Evolutionary conservation across 2,797 vertebrate species (phyloP).

Genomic region (Momotus momota): DNA sequence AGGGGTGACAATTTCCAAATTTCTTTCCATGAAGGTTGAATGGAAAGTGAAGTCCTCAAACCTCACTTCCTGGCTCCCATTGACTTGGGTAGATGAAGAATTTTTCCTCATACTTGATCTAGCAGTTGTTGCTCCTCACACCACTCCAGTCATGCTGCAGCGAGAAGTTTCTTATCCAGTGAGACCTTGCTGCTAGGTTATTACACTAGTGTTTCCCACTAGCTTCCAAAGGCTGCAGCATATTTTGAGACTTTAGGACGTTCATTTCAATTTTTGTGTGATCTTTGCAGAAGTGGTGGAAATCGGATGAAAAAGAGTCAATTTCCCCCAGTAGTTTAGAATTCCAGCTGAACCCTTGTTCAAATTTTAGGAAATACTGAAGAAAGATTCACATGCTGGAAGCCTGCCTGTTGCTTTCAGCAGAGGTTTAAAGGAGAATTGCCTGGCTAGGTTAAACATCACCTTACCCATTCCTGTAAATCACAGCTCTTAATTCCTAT

Average conservation of each 20-base stretch:
- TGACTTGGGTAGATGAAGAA: neutral
- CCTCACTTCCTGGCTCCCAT: neutral
- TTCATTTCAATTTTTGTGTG: neutral
- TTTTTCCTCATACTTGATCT: neutral
- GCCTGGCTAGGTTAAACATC: neutral
- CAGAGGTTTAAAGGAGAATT: conserved; percentile 33
- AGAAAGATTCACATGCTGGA: conserved; percentile 19
- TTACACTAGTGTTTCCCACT: neutral
- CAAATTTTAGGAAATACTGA: neutral
- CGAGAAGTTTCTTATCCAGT: neutral
- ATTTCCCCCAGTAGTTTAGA: neutral
- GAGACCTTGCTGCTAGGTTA: neutral
- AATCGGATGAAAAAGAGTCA: neutral
- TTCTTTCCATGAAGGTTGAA: neutral
- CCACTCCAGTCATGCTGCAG: neutral
- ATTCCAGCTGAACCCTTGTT: neutral
- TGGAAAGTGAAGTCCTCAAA: neutral
- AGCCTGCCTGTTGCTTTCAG: conserved; percentile 24
- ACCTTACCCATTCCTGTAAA: conserved; percentile 8
- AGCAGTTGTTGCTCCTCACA: neutral
- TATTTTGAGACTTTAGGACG: neutral
- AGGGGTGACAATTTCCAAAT: neutral
- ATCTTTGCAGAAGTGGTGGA: neutral
- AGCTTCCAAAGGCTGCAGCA: neutral
- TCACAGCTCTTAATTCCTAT: conserved; percentile 1